Base-by-base conservation (phyloP, 2,113 vertebrate species). In the Recurvirostra avosetta region DNA sequence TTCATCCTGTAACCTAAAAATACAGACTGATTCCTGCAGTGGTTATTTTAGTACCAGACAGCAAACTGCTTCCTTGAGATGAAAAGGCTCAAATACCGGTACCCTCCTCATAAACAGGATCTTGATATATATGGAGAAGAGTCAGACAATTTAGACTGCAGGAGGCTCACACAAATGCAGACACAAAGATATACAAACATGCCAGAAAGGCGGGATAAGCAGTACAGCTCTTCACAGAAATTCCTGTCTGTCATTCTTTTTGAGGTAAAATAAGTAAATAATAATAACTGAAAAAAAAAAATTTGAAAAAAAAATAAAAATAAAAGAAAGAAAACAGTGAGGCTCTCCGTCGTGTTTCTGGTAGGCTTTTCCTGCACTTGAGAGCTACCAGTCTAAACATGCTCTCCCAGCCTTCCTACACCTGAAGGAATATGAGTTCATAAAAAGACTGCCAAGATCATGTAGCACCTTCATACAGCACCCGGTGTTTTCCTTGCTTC, bases 1-100 rank as follows among this genome's bases (percentile, higher is more conserved):
- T 94, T 95, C 94, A 97, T 98, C 97, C 97, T 97, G 97, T 89
- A 77, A 59, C 94, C 97, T 98, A 98, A 98, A 98, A 97, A 98
- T 97, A 97, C 77, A 96, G 84, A 70, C 92, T 29, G 59, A 91
- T 96, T 98, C 97, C 97, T 96, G 96, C 86, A 71, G 94, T 1
- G 2, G 94, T 95, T 98, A 97, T 97, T 98, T 97, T 97, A 75
- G 96, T 95, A 94, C 20, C 49, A 96, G 96, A 95, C 94, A 95
- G 94, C 80, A 92, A 96, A 97, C 93, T 83, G 96, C 87, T 98
- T 98, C 97, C 98, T 98, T 92, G 56, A 98, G 97, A 98, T 97
- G 97, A 98, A 97, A 97, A 96, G 97, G 61, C 90, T 96, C 59
- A 73, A 94, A 83, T 62, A 85, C 91, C 45, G 13, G 53, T 50